Evolutionary conservation across 2,113 vertebrate species (phyloP), one percentile per base, ranked within the genome.

Genomic region (Pedetes capensis): DNA sequence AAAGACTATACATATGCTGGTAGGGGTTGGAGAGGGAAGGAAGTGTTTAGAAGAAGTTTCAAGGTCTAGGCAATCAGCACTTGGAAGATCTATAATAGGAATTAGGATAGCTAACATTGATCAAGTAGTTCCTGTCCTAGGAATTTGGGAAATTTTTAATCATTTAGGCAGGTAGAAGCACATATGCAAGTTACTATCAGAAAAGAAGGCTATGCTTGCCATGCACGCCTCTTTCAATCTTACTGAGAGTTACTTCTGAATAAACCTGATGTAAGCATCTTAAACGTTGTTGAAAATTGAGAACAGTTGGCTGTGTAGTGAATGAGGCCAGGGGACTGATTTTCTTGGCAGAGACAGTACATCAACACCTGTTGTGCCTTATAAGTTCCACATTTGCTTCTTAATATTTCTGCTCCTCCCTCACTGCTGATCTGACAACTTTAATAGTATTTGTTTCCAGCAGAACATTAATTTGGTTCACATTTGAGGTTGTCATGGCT

Each of bases 351-450:
- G 76, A 64, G 59, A 92, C 25, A 32, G 5, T 89, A 92, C 64
- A 72, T 82, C 64, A 79, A 87, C 87, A 96, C 84, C 87, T 74
- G 76, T 86, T 97, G 78, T 95, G 23, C 55, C 96, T 91, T 86
- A 7, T 86, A 79, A 89, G 55, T 85, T 82, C 55, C 23, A 44
- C 14, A 39, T 49, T 86, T 95, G 34, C 66, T 93, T 95, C 79
- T 85, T 86, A 86, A 90, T 96, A 87, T 53, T 95, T 92, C 32
- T 93, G 69, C 64, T 81, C 75, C 66, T 95, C 80, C 79, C 34
- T 91, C 53, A 82, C 76, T 74, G 37, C 66, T 90, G 51, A 87
- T 87, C 72, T 87, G 92, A 94, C 80, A 96, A 51, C 59, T 80
- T 6, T 69, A 91, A 89, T 32, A 51, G 39, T n/a, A 34, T 80